Percentiles rank a stretch among this genome's conserved stretches.
These are phyloP conservation scores for Python bivittatus DNA, from an alignment of 2,113 vertebrate species.

Conservation along the genomic window DNA sequence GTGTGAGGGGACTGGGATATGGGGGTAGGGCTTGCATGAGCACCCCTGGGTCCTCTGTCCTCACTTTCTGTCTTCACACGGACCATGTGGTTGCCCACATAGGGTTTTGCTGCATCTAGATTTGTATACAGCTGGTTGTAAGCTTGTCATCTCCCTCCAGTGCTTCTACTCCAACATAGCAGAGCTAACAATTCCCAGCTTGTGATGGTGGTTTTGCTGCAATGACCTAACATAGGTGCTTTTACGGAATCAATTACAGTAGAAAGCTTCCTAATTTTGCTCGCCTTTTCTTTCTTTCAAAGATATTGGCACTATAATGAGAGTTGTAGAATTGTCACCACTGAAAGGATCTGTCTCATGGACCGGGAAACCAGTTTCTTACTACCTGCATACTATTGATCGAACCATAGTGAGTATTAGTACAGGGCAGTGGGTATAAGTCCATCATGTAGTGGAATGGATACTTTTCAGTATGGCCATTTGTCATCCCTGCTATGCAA, in stretches of 20 bases:
- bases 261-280: background rate
- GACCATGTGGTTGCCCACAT: background rate
- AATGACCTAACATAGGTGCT: background rate
- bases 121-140: background rate
- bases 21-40: background rate
- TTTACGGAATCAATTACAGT: background rate
- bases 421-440: rapidly evolving
- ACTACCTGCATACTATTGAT: constrained; percentile 99
- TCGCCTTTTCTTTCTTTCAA: constrained; percentile 16
- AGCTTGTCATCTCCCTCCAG: background rate
- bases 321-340: constrained; percentile 96
- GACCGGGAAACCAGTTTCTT: constrained; percentile 98
- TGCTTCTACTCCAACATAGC: background rate
- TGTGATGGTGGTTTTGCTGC: background rate
- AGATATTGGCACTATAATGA: constrained; percentile 99
- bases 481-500: background rate
- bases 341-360: constrained; percentile 97
- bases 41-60: background rate
- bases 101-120: background rate
- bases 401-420: constrained; percentile 93
- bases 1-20: background rate
- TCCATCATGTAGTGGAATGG: background rate
- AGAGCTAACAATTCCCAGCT: background rate
- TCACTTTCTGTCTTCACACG: background rate
- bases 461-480: no score